These are phyloP conservation scores for Sibirionetta formosa DNA, from an alignment of 2,797 vertebrate genomes.

Conservation along the genomic window DNA sequence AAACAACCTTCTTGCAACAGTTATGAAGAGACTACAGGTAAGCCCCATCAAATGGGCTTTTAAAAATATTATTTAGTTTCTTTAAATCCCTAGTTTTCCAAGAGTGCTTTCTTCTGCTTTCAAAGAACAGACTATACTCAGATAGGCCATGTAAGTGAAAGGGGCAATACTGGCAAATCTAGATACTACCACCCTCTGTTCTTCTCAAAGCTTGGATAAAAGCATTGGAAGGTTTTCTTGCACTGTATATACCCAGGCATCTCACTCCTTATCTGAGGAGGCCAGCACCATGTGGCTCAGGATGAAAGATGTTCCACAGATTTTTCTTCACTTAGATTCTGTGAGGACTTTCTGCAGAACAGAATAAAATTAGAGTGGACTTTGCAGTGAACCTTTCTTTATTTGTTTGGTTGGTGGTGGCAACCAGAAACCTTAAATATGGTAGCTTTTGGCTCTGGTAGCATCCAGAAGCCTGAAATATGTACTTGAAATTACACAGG, in stretches of 20 bases:
- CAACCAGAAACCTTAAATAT: background rate
- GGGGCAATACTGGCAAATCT: background rate
- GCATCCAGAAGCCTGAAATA: background rate
- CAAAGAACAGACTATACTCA: background rate
- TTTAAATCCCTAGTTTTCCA: background rate
- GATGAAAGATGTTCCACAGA: background rate
- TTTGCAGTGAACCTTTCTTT: background rate
- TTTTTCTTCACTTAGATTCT: background rate
- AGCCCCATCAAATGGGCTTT: background rate
- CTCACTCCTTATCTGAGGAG: background rate
- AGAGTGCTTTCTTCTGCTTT: background rate
- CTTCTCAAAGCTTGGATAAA: background rate
- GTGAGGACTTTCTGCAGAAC: background rate
- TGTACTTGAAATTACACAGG: background rate
- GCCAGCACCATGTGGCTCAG: fast-evolving
- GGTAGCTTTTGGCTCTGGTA: background rate
- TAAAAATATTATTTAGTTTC: background rate
- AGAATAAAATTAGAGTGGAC: background rate
- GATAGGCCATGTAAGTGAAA: background rate
- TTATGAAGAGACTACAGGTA: background rate
- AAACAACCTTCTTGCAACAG: background rate
- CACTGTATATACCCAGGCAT: background rate
- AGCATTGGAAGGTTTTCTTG: background rate
- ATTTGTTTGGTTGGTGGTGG: background rate
- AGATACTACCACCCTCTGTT: background rate